A percentile compares a stretch with the other conserved stretches of the same genome.
These are phyloP conservation scores for Equus quagga DNA, from an alignment of 2,113 vertebrate genomes.

Conservation along the genomic window DNA sequence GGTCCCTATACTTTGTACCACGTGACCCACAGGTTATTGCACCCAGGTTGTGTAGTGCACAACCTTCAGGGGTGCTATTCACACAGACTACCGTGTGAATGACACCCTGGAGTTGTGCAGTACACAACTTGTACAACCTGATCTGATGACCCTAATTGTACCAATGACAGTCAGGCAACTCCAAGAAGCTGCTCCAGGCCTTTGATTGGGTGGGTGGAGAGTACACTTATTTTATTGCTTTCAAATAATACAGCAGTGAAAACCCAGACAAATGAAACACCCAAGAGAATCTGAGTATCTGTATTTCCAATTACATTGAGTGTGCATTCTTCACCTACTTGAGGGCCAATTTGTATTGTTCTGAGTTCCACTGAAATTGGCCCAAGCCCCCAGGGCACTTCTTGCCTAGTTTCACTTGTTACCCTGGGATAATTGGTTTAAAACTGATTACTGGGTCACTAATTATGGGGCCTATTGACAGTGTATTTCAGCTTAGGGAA, in stretches of 20 bases:
- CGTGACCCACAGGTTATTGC: not conserved
- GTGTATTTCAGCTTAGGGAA: constrained; percentile 86
- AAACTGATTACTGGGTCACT: constrained; percentile 88
- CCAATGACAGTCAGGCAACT: not conserved
- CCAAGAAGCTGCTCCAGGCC: not conserved
- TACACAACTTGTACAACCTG: not conserved
- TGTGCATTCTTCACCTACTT: constrained; percentile 29
- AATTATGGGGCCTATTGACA: constrained; percentile 86
- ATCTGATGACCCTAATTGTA: not conserved
- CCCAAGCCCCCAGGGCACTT: constrained; percentile 40
- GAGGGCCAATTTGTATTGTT: constrained; percentile 66
- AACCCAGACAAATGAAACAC: constrained; percentile 44
- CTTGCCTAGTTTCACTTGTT: constrained; percentile 69
- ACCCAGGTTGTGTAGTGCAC: not conserved
- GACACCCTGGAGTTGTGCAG: not conserved
- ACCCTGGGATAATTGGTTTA: constrained; percentile 86
- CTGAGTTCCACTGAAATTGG: constrained; percentile 73
- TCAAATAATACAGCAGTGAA: constrained; percentile 1
- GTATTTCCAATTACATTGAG: constrained; percentile 67
- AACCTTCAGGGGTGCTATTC: not conserved
- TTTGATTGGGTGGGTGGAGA: not conserved
- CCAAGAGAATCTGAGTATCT: constrained; percentile 39
- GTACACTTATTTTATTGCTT: not conserved
- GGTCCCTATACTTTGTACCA: not conserved
- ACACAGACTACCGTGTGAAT: not conserved